Evolutionary conservation across 2,113 vertebrate species (phyloP), one percentile per base, ranked within the genome.

Genomic region (Phocoena sinus): DNA sequence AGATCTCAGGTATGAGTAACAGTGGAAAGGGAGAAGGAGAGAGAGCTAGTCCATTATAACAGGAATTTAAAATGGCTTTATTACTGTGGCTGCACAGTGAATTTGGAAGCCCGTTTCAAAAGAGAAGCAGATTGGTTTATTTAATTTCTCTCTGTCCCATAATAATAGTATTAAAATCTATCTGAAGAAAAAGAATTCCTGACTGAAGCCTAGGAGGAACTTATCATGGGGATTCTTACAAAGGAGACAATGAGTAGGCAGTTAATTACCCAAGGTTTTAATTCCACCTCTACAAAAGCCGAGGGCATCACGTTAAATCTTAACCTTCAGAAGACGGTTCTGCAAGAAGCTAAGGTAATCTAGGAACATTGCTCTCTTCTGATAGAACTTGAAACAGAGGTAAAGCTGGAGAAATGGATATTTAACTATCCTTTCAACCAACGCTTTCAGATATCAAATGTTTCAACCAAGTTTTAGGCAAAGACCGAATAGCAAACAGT

Each of bases 381-480:
- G 8, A 31, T 60, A 96, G 36, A 87, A 80, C 31, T 86, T 84
- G 70, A 94, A 89, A 67, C 10, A 95, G 63, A 86, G 28, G 58
- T 74, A 73, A 85, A 74, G 21, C 18, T 82, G 31, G 15, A 96
- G 53, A 96, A 92, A 94, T 41, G 23, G 44, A 41, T 83, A 97
- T 93, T 93, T 89, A 87, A 76, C 31, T 70, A 68, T 44, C 15
- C 82, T 92, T 94, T 87, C 67, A 62, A 65, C 0, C 33, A 89
- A 25, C 41, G 47, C 56, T 89, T 95, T 89, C 21, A 98, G 92
- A 96, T 81, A 92, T 70, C 87, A 91, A 84, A 47, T 77, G 28
- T 82, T 96, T 96, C 31, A 83, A 73, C 17, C 28, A 92, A 28
- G 36, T 94, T 85, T 93, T 41, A 70, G 60, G 41, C 50, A 74